Evolutionary conservation across 1,140 invertebrate genomes (phyloP).

Genomic region (Brachionus rubens): DNA sequence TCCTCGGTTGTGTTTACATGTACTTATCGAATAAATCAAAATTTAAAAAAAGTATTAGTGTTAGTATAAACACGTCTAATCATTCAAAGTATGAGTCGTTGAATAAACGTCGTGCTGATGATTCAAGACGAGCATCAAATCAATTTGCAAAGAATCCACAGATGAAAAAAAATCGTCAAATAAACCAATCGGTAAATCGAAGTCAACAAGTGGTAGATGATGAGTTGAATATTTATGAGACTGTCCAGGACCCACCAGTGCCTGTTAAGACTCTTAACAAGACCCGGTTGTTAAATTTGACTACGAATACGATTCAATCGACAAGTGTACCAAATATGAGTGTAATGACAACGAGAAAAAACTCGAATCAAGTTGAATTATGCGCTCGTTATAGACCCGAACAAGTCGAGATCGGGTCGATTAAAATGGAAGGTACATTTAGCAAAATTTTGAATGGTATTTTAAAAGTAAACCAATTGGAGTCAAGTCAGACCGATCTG

Average conservation of each 20-base stretch:
- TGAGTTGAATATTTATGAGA: constrained; percentile 33
- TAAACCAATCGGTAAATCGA: constrained; percentile 18
- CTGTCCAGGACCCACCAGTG: background rate
- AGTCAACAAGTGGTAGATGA: background rate
- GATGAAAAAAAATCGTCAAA: background rate
- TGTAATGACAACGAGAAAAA: background rate
- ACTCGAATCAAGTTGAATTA: constrained; percentile 8
- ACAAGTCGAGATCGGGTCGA: constrained; percentile 16
- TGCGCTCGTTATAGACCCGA: background rate
- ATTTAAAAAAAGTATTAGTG: background rate
- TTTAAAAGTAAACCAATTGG: background rate
- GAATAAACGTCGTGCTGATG: background rate
- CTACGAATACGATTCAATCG: constrained; percentile 39
- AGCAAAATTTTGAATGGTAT: constrained; percentile 1
- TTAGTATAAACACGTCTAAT: constrained; percentile 31
- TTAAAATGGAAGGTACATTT: constrained; percentile 33
- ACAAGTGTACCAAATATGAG: background rate
- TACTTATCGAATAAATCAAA: background rate
- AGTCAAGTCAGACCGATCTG: constrained; percentile 5
- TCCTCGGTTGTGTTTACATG: constrained; percentile 12
- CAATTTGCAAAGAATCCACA: constrained; percentile 8
- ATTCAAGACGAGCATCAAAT: background rate
- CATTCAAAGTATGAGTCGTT: constrained; percentile 29
- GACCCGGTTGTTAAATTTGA: background rate
- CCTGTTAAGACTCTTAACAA: background rate